Percentiles rank a stretch among this genome's conserved stretches.
These are phyloP conservation scores for Platycheirus albimanus DNA, from an alignment of 2,888 invertebrate genomes.

Conservation along the genomic window DNA sequence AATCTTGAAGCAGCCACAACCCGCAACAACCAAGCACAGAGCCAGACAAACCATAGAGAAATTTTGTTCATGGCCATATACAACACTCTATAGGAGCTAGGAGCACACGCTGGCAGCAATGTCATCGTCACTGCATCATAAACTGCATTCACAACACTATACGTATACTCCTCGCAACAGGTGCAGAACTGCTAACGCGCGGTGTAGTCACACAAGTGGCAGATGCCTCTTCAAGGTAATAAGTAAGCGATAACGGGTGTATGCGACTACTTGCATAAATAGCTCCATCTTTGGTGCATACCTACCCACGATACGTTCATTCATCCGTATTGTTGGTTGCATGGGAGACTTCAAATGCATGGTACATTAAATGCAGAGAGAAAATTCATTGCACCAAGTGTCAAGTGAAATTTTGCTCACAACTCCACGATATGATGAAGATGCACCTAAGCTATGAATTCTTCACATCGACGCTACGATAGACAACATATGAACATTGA, in stretches of 20 bases:
- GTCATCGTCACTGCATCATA: slow-evolving; percentile 34
- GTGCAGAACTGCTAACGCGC: slow-evolving; percentile 33
- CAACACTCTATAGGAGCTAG: neutral
- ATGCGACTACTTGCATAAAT: slow-evolving; percentile 25
- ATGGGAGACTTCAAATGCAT: slow-evolving; percentile 2
- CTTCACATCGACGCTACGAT: neutral
- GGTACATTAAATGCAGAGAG: slow-evolving; percentile 20
- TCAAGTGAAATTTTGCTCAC: slow-evolving; percentile 57
- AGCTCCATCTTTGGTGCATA: slow-evolving; percentile 48
- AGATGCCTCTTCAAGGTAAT: slow-evolving; percentile 54
- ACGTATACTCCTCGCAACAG: slow-evolving; percentile 55
- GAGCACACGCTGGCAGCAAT: slow-evolving; percentile 30
- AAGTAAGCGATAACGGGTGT: slow-evolving; percentile 37
- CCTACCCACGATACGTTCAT: slow-evolving; percentile 44
- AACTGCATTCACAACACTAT: slow-evolving; percentile 24
- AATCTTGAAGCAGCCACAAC: slow-evolving; percentile 26
- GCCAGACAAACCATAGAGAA: slow-evolving; percentile 34
- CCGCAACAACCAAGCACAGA: neutral
- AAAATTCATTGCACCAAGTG: slow-evolving; percentile 44
- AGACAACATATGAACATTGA: neutral
- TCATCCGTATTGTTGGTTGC: slow-evolving; percentile 37
- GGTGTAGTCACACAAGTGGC: slow-evolving; percentile 33
- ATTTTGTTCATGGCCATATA: slow-evolving; percentile 63
- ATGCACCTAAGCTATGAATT: slow-evolving; percentile 10
- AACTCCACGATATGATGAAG: slow-evolving; percentile 21